Base-by-base conservation (phyloP, 2,797 vertebrate genomes). In the Argyrosomus regius region DNA sequence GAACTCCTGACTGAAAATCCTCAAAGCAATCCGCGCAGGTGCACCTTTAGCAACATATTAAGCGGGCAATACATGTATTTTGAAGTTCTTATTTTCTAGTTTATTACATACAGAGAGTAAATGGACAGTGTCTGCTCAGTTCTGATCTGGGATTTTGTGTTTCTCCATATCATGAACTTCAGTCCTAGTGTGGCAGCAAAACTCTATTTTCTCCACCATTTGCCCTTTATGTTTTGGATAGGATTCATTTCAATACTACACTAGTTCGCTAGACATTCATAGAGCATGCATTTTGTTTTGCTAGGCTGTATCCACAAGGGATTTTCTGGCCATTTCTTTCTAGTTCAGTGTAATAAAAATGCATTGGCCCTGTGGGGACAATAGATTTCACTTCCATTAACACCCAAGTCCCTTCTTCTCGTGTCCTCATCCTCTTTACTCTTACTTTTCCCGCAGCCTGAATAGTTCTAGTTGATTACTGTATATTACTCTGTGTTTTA, bases 321-420 rank as follows among this genome's bases (percentile, higher is more conserved):
- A 28, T 61, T 59, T 52, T 26, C 66, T 52, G 41, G 8, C 10
- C 1, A 10, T 75, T 79, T 71, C 46, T 31, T 48, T 49, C 43
- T n/a, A 71, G 22, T 65, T 66, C 66, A 31, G 65, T 31, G 12
- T 53, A 58, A 76, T 75, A 53, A 72, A 58, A 72, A 67, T 53
- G 24, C 65, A 66, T 65, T 58, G 62, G 43, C 45, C 66, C 56
- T 63, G 48, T 41, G 72, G 52, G 52, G 41, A 54, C 52, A 58
- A 63, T 53, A 67, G 57, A 49, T 53, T 77, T 18, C 31, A 18
- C 64, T 50, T 24, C 8, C 53, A 65, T 76, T 70, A 65, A 61
- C 65, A 61, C 52, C n/a, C 50, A 11, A 58, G 48, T 59, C 60
- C 18, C 41, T 56, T 65, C 41, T 11, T 41, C 48, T 24, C 26